Percentiles rank a stretch among this genome's conserved stretches.
Conservation (phyloP, 2,113 vertebrate genomes). For the Carassius gibelio region DNA sequence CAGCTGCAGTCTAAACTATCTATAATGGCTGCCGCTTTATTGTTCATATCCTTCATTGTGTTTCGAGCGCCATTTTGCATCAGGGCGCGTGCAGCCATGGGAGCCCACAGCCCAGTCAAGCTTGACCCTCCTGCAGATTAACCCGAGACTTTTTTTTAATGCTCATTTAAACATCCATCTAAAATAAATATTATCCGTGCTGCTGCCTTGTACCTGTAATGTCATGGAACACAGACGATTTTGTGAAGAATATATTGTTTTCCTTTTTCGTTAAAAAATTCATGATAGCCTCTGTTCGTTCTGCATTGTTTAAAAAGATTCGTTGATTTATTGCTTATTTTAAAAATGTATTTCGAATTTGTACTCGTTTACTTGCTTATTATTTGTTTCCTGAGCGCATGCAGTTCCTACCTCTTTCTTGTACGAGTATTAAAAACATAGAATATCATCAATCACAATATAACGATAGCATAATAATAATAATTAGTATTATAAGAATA, state of each 20-base stretch:
- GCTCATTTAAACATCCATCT: background rate
- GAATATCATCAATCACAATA: background rate
- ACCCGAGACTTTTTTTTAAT: background rate
- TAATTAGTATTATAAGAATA: background rate
- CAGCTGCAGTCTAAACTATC: constrained; percentile 60
- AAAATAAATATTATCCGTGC: background rate
- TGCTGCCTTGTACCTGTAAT: background rate
- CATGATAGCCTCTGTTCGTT: background rate
- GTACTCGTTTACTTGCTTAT: background rate
- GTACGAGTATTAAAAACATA: background rate
- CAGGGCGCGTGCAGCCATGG: constrained; percentile 52
- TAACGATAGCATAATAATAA: background rate
- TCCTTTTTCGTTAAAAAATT: background rate
- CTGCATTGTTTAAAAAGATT: background rate
- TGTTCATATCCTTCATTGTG: constrained; percentile 80
- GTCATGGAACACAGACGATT: background rate
- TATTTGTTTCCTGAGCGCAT: background rate
- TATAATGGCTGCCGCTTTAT: constrained; percentile 82
- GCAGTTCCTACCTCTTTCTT: background rate
- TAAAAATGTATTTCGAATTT: background rate
- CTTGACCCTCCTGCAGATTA: constrained; percentile 24
- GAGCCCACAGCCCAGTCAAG: constrained; percentile 23
- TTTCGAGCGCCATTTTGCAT: constrained; percentile 86
- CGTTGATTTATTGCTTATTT: background rate
- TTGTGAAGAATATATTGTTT: background rate